Base-by-base conservation (phyloP, 2,113 vertebrate species). In the Oncorhynchus masou region DNA sequence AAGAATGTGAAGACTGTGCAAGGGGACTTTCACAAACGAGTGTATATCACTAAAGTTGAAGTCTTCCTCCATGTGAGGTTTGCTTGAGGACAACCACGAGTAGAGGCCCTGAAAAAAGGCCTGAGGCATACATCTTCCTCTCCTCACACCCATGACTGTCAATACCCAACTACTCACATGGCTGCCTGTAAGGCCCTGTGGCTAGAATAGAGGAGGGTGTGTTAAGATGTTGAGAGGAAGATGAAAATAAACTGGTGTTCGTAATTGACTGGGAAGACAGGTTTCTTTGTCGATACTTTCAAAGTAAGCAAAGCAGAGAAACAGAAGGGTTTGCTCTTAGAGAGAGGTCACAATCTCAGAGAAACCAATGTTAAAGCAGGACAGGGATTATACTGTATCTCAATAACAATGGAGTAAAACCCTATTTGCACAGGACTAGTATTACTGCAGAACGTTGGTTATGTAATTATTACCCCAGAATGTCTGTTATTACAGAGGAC, bases 81-180 rank as follows among this genome's bases (percentile, higher is more conserved):
- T 54, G 51, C 51, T 54, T 51, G 59, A 67, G 0, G 60, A 11
- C 75, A 83, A 83, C 84, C n/a, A 68, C 71, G 1, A 16, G 51
- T n/a, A 16, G 4, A 5, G n/a, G n/a, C 19, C 9, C n/a, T 9
- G 20, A 22, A 9, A 16, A 62, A 24, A n/a, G 9, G 59, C 19
- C 59, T 9, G 19, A 22, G 20, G 59, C n/a, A 22, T n/a, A 9
- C 7, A 2, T 62, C 7, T 8, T 62, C 59, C n/a, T 9, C 59
- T 22, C 59, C 19, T 22, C 59, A 62, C n/a, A 62, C 59, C n/a
- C 59, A 62, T 22, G 59, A 62, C 19, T 22, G 59, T 16, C 59
- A 54, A 62, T 62, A 62, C 59, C 59, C n/a, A 62, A 62, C 59
- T 62, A 22, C 59, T 9, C 7, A 62, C 59, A 62, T 54, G 16